Conservation (phyloP, 2,113 vertebrate genomes). For the Rhynchomys soricoides region DNA sequence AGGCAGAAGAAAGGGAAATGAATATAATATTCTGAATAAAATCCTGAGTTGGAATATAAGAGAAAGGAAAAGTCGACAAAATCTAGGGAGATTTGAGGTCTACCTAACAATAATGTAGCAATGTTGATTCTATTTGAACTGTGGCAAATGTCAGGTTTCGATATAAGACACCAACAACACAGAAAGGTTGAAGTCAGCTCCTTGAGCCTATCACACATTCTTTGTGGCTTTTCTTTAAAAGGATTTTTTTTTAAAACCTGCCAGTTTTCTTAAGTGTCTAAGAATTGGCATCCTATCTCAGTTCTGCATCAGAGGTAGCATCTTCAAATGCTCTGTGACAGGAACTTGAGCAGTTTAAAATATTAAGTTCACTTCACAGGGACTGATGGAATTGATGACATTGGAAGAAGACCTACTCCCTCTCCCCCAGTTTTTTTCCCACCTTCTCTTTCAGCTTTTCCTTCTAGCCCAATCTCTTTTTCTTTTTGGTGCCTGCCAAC, state of each 20-base stretch:
- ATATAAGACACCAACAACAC: neutral
- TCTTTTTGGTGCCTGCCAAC: neutral
- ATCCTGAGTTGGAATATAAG: neutral
- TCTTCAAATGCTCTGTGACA: neutral
- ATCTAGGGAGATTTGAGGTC: neutral
- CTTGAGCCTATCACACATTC: neutral
- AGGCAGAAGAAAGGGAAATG: neutral
- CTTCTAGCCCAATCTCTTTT: neutral
- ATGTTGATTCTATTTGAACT: neutral
- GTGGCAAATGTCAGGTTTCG: neutral
- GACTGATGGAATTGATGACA: neutral
- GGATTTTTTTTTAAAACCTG: neutral
- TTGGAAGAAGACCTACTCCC: neutral
- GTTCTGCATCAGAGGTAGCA: neutral
- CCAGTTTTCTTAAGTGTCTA: neutral
- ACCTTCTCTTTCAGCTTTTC: neutral
- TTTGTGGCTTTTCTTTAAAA: neutral
- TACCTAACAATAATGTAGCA: neutral
- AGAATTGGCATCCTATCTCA: neutral
- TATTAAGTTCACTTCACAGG: neutral
- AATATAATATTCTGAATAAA: neutral
- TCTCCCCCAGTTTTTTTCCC: neutral
- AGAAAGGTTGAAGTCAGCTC: neutral
- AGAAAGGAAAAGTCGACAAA: neutral
- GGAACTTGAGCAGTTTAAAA: neutral